phyloP scores from a whole-genome alignment of 2,888 invertebrate genomes.

The Drosophila anomalata region DNA sequence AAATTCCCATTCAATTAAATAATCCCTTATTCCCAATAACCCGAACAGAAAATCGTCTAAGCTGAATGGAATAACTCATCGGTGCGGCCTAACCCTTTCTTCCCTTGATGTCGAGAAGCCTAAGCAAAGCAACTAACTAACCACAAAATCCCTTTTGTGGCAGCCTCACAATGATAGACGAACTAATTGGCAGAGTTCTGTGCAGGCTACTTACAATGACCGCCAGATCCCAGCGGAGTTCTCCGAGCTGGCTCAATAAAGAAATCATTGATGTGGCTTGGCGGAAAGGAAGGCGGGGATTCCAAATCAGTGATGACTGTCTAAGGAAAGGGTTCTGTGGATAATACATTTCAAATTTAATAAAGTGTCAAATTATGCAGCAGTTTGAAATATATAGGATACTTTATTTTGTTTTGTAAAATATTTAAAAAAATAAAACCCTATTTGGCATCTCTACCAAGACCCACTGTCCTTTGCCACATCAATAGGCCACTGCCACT shows the following conservation, averaged over 20 bases:
- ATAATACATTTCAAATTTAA: no score
- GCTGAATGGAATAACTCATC: slow-evolving; percentile 17
- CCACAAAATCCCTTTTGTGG: slow-evolving; percentile 68
- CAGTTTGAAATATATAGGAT: no score
- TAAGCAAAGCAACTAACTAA: slow-evolving; percentile 65
- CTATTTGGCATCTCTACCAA: slow-evolving; percentile 7
- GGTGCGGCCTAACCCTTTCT: slow-evolving; percentile 31
- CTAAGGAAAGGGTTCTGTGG: not conserved
- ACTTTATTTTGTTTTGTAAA: not conserved
- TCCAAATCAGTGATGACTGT: slow-evolving; percentile 9
- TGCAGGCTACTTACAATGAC: slow-evolving; percentile 49
- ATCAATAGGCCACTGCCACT: slow-evolving; percentile 49
- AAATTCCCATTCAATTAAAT: not conserved
- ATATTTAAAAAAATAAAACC: not conserved
- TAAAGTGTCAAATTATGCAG: no score
- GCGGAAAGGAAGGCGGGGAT: slow-evolving; percentile 6
- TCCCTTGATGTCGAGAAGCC: slow-evolving; percentile 12
- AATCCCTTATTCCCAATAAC: slow-evolving; percentile 1
- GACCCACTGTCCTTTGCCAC: slow-evolving; percentile 42
- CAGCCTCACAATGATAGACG: slow-evolving; percentile 44
- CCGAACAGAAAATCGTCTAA: slow-evolving; percentile 7
- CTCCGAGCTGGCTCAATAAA: slow-evolving; percentile 65
- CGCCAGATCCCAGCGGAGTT: slow-evolving; percentile 45
- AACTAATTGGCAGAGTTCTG: slow-evolving; percentile 66
- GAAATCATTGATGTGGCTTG: slow-evolving; percentile 57